Evolutionary conservation across 2,113 vertebrate species (phyloP).

Genomic region (Phaethornis superciliosus): DNA sequence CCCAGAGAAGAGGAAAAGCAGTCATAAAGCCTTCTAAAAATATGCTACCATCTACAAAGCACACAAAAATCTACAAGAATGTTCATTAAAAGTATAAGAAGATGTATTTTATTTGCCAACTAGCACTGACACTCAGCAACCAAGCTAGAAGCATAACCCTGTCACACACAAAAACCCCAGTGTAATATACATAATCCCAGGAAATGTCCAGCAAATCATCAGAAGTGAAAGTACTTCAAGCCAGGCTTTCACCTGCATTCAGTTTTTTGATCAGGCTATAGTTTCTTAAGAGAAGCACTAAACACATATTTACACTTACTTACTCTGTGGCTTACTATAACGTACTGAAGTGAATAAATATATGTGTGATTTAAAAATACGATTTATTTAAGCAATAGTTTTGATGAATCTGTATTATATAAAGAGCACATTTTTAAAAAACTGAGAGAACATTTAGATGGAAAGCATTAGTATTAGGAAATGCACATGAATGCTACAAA

Average conservation of each 20-base stretch:
- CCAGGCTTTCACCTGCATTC: not conserved
- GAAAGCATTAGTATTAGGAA: not conserved
- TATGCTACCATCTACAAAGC: not conserved
- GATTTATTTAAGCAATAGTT: not conserved
- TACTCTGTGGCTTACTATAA: not conserved
- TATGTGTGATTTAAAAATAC: not conserved
- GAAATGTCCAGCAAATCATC: not conserved
- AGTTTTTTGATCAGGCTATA: not conserved
- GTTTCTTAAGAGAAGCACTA: not conserved
- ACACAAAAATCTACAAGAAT: not conserved
- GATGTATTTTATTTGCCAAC: not conserved
- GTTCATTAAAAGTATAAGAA: not conserved
- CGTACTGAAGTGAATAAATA: not conserved
- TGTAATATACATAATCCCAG: not conserved
- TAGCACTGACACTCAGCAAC: not conserved
- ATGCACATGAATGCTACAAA: not conserved
- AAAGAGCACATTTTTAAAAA: not conserved
- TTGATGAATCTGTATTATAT: not conserved
- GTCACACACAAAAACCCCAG: not conserved
- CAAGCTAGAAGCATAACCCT: not conserved
- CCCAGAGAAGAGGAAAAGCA: not conserved
- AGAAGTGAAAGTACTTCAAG: not conserved
- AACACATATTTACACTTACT: not conserved
- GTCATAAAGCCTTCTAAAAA: not conserved
- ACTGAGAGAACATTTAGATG: not conserved